These are phyloP conservation scores for Drosophila yakuba DNA, from an alignment of 1,140 invertebrate species.

Conservation along the genomic window DNA sequence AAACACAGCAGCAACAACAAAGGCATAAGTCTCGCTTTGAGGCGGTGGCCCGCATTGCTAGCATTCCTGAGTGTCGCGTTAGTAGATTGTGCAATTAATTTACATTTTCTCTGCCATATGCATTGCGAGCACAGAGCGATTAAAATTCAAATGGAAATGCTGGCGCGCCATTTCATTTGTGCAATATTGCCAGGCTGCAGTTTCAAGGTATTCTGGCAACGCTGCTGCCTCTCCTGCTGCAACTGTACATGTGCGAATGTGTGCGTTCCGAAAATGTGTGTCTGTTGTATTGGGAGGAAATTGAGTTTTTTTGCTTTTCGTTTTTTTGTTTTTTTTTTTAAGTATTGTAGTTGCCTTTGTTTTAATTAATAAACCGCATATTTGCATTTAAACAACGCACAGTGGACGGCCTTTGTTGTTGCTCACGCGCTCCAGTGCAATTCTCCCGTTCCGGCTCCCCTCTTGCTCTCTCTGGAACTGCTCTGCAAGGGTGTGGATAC, in stretches of 20 bases:
- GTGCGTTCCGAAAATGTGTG: constrained; percentile 16
- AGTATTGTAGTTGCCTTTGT: constrained; percentile 58
- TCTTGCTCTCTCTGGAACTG: constrained; percentile 20
- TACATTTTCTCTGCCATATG: constrained; percentile 58
- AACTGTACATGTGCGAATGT: constrained; percentile 61
- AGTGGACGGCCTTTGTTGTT: constrained; percentile 67
- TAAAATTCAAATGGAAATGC: constrained; percentile 66
- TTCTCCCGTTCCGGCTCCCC: constrained; percentile 20
- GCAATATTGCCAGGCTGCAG: constrained; percentile 52
- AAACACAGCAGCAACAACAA: constrained; percentile 44
- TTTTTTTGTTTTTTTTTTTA: constrained; percentile 33
- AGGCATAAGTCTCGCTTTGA: constrained; percentile 54
- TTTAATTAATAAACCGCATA: constrained; percentile 83
- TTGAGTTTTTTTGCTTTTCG: constrained; percentile 55
- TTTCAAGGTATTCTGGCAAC: constrained; percentile 62
- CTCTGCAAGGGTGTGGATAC: constrained; percentile 70
- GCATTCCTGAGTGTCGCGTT: constrained; percentile 66
- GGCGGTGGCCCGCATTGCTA: constrained; percentile 73
- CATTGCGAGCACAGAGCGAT: constrained; percentile 58
- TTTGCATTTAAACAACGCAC: constrained; percentile 74
- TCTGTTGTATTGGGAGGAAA: constrained; percentile 52
- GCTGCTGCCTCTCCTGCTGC: constrained; percentile 37
- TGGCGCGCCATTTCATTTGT: constrained; percentile 49
- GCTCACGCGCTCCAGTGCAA: constrained; percentile 64
- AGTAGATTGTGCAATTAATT: constrained; percentile 79